Evolutionary conservation across 1,140 invertebrate species (phyloP).

Genomic region (Neodiprion fabricii): DNA sequence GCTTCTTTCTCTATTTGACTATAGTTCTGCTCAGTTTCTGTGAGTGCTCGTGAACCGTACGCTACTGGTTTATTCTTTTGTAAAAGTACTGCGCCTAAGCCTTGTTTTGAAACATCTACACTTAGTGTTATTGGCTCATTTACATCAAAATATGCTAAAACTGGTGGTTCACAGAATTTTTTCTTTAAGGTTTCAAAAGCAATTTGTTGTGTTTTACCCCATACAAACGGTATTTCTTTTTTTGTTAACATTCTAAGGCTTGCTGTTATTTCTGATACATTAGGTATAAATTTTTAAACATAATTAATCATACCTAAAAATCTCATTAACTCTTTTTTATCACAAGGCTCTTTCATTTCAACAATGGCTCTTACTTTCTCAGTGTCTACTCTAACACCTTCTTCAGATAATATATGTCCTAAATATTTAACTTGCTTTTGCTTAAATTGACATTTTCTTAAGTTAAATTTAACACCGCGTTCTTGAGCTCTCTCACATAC

Average conservation of each 20-base stretch:
- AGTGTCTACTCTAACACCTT: conserved; percentile 51
- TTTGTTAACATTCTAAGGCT: conserved; percentile 37
- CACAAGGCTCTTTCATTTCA: conserved; percentile 39
- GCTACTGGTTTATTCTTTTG: conserved; percentile 49
- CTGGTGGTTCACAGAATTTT: conserved; percentile 29
- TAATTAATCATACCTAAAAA: conserved; percentile 46
- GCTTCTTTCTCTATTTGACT: conserved; percentile 56
- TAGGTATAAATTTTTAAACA: conserved; percentile 45
- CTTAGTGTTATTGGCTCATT: conserved; percentile 24
- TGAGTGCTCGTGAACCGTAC: conserved; percentile 47
- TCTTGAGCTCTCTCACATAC: conserved; percentile 40
- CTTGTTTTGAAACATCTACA: conserved; percentile 45
- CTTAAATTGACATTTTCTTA: conserved; percentile 44
- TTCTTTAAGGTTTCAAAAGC: conserved; percentile 31
- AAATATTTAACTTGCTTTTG: conserved; percentile 44
- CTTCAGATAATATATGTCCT: conserved; percentile 48
- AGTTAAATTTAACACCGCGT: conserved; percentile 44
- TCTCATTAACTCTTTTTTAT: conserved; percentile 29
- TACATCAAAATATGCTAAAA: conserved; percentile 24
- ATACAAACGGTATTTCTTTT: conserved; percentile 31
- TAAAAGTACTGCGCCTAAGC: conserved; percentile 48
- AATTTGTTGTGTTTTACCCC: conserved; percentile 21
- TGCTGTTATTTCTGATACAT: conserved; percentile 38
- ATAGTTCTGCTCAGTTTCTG: conserved; percentile 45
- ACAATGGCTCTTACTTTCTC: conserved; percentile 29